Percentiles rank a stretch among this genome's conserved stretches.
Evolutionary conservation across 1,140 invertebrate genomes (phyloP).

Genomic region (Drosophila bifasciata): DNA sequence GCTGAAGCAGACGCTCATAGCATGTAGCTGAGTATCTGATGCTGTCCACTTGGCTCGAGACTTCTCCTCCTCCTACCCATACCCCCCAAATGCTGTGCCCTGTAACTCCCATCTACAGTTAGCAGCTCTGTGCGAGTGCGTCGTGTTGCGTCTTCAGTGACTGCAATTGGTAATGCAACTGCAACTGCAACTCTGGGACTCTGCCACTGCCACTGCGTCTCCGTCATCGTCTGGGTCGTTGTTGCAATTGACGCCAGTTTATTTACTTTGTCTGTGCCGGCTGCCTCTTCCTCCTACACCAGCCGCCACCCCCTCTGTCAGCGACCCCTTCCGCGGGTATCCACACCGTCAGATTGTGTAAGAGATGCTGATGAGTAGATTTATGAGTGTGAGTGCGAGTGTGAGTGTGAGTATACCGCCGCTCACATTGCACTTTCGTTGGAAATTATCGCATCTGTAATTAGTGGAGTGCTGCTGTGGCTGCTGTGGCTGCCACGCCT

Average conservation of each 20-base stretch:
- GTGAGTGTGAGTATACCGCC: background rate
- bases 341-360: conserved; percentile 22
- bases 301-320: background rate
- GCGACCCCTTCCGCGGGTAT: conserved; percentile 8
- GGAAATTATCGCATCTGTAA: conserved; percentile 18
- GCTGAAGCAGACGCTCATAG: too few relatives aligned
- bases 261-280: conserved; percentile 23
- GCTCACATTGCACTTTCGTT: conserved; percentile 32
- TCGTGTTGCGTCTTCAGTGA: conserved; percentile 29
- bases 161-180: conserved; percentile 11
- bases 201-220: conserved; percentile 4
- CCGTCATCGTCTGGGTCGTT: conserved; percentile 19
- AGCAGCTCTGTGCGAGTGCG: conserved; percentile 2
- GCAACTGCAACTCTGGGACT: conserved; percentile 5
- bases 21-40: background rate
- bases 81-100: background rate
- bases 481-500: conserved; percentile 13
- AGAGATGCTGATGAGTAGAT: conserved; percentile 32
- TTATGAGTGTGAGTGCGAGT: conserved; percentile 5
- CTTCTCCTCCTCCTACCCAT: too few relatives aligned
- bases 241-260: conserved; percentile 34
- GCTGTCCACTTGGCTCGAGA: background rate
- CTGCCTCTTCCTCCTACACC: too few relatives aligned
- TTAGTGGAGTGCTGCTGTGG: conserved; percentile 26
- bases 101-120: too few relatives aligned